phyloP scores from a whole-genome alignment of 2,888 invertebrate species.

The Caenorhabditis wallacei region DNA sequence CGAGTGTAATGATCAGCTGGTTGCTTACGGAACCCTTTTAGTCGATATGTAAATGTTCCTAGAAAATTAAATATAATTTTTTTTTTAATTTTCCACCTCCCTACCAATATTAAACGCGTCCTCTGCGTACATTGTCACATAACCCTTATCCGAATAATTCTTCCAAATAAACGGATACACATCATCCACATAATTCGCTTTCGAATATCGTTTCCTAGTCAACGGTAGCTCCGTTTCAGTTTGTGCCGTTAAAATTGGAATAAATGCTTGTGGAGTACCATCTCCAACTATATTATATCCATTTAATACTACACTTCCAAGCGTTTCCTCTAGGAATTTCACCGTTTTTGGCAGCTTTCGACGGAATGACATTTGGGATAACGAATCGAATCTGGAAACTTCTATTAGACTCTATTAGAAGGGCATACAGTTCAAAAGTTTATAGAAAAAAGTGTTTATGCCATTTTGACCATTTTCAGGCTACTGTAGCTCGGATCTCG shows the following conservation, averaged over 20 bases:
- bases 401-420: too few relatives aligned
- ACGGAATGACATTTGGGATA: slow-evolving; percentile 86
- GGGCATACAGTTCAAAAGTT: neutral
- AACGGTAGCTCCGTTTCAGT: slow-evolving; percentile 84
- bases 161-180: slow-evolving; percentile 85
- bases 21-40: slow-evolving; percentile 90
- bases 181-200: slow-evolving; percentile 84
- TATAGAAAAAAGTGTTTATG: neutral
- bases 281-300: slow-evolving; percentile 85
- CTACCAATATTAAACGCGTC: slow-evolving; percentile 89
- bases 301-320: slow-evolving; percentile 81
- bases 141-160: slow-evolving; percentile 83
- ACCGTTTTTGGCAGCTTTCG: slow-evolving; percentile 90
- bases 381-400: slow-evolving; percentile 85
- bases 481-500: too few relatives aligned
- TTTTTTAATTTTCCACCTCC: neutral
- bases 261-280: slow-evolving; percentile 84
- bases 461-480: too few relatives aligned
- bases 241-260: slow-evolving; percentile 84
- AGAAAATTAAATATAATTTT: neutral
- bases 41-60: slow-evolving; percentile 91
- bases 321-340: slow-evolving; percentile 86
- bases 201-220: slow-evolving; percentile 81
- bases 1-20: slow-evolving; percentile 95
- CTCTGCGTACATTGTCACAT: slow-evolving; percentile 90